Evolutionary conservation across 2,888 invertebrate genomes (phyloP), one percentile per base, ranked within the genome.

Genomic region (Lapara coniferarum): DNA sequence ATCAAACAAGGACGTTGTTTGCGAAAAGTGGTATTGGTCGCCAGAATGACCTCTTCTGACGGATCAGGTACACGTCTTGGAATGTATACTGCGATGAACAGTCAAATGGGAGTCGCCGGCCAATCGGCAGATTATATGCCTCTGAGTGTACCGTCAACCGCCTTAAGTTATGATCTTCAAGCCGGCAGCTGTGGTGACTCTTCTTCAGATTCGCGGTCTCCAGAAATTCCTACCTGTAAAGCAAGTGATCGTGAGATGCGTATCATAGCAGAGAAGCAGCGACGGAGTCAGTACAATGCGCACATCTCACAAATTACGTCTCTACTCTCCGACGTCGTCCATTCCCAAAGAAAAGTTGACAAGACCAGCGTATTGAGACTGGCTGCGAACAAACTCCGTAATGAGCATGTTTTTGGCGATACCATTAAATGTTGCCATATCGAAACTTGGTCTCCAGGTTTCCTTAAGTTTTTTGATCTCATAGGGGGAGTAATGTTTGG

Each of bases 291-390:
- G 86, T 95, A 98, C 78, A 98, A 98, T 92, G 95, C 96, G 49
- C 97, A 96, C 85, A 98, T 99, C 80, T 95, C 95, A 71, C 96
- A 97, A 85, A 95, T 98, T 87, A 97, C 97, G 74, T 94, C 95
- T 63, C 95, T 98, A 81, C 96, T 98, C 75, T 97, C 98, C n/a
- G 96, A 97, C 88, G 96, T 98, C 70, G 95, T 97, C 59, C 96
- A 96, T 83, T 97, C 97, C 73, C 96, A 97, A 67, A 96, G 97
- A 77, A 96, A 97, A 82, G 95, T 98, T 83, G 98, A 98, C 91
- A 98, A 98, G 91, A 98, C 98, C 37, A 97, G 97, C 76, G 96
- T 98, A 66, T 94, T 99, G 68, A 95, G 98, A 77, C 95, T 98
- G 71, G 96, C 98, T 1, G 98, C 98, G 67, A 97, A 97, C 78